Evolutionary conservation across 2,797 vertebrate genomes (phyloP).

Genomic region (Thripadectes ignobilis): DNA sequence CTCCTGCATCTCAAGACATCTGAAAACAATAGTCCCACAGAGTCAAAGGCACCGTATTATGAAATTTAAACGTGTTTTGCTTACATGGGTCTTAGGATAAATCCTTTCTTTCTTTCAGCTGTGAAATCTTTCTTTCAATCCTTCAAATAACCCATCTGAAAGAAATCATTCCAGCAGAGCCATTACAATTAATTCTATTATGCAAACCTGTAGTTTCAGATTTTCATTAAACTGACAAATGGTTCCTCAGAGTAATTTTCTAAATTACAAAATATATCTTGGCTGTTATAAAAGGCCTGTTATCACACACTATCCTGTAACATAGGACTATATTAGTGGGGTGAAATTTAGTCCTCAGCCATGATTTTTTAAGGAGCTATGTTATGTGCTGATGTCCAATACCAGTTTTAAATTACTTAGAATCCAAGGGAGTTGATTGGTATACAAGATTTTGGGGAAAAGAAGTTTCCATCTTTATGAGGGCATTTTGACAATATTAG

Average conservation of each 20-base stretch:
- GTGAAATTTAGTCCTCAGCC: constrained; percentile 18
- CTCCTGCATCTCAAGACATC: constrained; percentile 44
- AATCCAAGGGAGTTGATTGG: neutral
- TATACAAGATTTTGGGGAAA: neutral
- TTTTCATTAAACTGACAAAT: constrained; percentile 52
- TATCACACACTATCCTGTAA: constrained; percentile 33
- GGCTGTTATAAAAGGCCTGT: neutral
- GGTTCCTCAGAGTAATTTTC: constrained; percentile 42
- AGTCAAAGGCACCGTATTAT: constrained; percentile 36
- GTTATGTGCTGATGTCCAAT: neutral
- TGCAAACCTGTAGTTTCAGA: constrained; percentile 50
- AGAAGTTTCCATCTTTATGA: neutral
- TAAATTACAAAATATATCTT: constrained; percentile 42
- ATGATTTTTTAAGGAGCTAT: neutral
- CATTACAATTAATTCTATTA: constrained; percentile 61
- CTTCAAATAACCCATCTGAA: constrained; percentile 52
- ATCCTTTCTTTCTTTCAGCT: constrained; percentile 65
- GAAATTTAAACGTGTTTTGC: constrained; percentile 57
- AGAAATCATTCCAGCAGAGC: constrained; percentile 59
- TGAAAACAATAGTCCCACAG: constrained; percentile 54
- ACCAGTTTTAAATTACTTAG: neutral
- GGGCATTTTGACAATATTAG: neutral
- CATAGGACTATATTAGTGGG: neutral
- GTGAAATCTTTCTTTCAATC: constrained; percentile 57
- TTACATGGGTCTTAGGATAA: constrained; percentile 55